Percentiles rank a stretch among this genome's conserved stretches.
Conservation (phyloP, 2,113 vertebrate genomes). For the Neodon shergylaensis region DNA sequence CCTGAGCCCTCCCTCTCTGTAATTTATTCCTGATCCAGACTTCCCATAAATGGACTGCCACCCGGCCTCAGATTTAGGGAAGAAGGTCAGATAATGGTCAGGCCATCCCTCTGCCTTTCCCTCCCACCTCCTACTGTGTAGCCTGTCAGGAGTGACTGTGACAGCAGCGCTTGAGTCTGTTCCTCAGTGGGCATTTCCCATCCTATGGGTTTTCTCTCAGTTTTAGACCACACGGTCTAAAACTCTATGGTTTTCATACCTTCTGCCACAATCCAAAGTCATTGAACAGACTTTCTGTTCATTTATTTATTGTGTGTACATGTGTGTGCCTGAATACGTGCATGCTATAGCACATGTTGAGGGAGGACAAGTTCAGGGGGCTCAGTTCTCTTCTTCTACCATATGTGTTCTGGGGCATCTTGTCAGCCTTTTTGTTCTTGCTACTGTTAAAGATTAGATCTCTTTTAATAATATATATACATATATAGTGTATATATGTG, state of each 20-base stretch:
- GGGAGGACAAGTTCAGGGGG: not conserved
- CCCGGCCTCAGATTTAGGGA: not conserved
- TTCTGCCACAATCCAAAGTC: not conserved
- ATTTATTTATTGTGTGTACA: not conserved
- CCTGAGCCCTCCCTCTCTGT: not conserved
- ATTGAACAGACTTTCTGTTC: not conserved
- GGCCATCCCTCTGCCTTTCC: not conserved
- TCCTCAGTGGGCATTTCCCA: not conserved
- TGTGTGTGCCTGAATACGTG: not conserved
- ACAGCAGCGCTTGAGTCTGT: not conserved
- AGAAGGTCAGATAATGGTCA: not conserved
- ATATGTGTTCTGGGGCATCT: not conserved
- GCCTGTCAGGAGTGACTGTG: not conserved
- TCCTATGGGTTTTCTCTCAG: not conserved
- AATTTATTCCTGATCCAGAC: slow-evolving; percentile 6
- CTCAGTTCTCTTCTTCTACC: not conserved
- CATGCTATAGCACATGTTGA: not conserved
- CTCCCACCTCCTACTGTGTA: not conserved
- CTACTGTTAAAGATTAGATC: not conserved
- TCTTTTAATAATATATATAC: not conserved
- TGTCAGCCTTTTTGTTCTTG: not conserved
- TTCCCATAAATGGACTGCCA: not conserved
- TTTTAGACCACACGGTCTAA: not conserved
- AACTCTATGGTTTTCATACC: too few species aligned
- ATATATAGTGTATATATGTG: too few species aligned